Conservation (phyloP, 1,140 invertebrate genomes). For the Drosophila subobscura region DNA sequence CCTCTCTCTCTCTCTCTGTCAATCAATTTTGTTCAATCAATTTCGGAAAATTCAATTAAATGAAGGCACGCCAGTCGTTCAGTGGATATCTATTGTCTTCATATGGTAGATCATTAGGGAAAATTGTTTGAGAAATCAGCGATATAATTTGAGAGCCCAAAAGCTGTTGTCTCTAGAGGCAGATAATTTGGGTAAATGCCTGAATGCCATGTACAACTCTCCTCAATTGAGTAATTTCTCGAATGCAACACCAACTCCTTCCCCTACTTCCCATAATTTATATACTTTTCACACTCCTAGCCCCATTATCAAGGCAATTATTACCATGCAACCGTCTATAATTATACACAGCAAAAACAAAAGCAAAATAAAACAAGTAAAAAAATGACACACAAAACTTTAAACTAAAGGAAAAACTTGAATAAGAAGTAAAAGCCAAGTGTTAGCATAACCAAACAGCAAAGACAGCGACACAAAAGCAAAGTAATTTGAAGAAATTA, state of each 20-base stretch:
- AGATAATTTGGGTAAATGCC: no score
- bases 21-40: constrained; percentile 33
- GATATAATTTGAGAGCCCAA: no score
- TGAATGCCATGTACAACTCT: no score
- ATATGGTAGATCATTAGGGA: no score
- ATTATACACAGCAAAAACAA: constrained; percentile 44
- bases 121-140: no score
- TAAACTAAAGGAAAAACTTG: constrained; percentile 8
- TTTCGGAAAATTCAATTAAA: constrained; percentile 21
- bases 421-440: constrained; percentile 26
- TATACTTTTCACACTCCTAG: no score
- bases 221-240: no score
- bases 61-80: constrained; percentile 2
- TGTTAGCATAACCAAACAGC: constrained; percentile 30
- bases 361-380: constrained; percentile 40
- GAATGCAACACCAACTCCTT: no score
- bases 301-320: constrained; percentile 6
- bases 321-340: constrained; percentile 10
- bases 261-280: no score
- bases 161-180: no score
- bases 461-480: constrained; percentile 37
- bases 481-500: constrained; percentile 54
- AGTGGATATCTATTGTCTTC: no score
- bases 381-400: constrained; percentile 50
- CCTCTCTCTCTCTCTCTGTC: constrained; percentile 49